phyloP scores from a whole-genome alignment of 2,888 invertebrate genomes.

The Oithona nana region DNA sequence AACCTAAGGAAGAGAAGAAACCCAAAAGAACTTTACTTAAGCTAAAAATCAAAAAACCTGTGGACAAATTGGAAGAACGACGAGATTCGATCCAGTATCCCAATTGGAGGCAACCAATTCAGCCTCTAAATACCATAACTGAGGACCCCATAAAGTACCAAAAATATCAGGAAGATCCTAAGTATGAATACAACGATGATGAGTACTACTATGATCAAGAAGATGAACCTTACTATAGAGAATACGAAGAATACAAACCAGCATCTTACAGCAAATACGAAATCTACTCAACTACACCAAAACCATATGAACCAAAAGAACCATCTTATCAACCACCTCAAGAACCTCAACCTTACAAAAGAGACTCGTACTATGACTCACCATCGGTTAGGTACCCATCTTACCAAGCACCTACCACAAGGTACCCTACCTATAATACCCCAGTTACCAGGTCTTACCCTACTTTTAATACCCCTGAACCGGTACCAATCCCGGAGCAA shows the following conservation, averaged over 20 bases:
- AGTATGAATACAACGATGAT: background rate
- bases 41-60: background rate
- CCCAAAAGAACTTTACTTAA: background rate
- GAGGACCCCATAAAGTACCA: background rate
- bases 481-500: background rate
- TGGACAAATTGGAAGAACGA: background rate
- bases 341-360: background rate
- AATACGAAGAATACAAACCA: background rate
- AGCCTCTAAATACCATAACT: no score
- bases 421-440: background rate
- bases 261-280: background rate
- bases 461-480: no score
- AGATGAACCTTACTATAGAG: background rate
- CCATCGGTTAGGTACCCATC: background rate
- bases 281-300: background rate
- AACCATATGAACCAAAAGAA: background rate
- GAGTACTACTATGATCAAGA: background rate
- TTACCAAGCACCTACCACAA: background rate
- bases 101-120: background rate
- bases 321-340: background rate
- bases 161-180: background rate
- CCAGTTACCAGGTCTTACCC: background rate
- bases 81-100: background rate
- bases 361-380: no score
- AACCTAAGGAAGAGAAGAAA: background rate